These are phyloP conservation scores for Rhagium mordax DNA, from an alignment of 2,888 invertebrate genomes.

Conservation along the genomic window DNA sequence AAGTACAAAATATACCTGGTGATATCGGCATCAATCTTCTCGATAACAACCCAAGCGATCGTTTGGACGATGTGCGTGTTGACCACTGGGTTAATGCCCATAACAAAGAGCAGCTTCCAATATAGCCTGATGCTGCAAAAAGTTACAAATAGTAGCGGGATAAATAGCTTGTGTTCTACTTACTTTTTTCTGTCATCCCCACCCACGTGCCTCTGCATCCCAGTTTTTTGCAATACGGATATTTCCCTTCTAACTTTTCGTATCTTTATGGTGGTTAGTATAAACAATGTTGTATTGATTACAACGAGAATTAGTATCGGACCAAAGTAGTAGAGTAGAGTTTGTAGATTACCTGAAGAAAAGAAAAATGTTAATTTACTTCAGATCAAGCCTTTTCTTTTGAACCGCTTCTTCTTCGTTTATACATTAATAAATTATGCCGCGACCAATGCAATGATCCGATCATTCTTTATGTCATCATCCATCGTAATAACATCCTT, in stretches of 20 bases:
- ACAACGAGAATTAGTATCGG: not conserved
- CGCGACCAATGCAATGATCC: no score
- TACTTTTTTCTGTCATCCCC: not conserved
- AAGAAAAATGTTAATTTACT: no score
- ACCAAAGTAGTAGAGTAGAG: constrained; percentile 5
- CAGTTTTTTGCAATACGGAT: not conserved
- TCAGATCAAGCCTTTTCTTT: no score
- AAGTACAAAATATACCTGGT: not conserved
- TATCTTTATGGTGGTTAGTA: constrained; percentile 2
- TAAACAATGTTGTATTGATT: not conserved
- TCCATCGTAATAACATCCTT: no score
- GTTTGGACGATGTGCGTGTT: not conserved
- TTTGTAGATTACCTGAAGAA: not conserved
- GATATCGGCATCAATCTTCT: not conserved
- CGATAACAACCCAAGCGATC: not conserved
- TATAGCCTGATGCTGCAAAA: not conserved
- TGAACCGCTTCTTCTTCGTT: no score
- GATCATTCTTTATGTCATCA: no score
- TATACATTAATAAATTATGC: no score
- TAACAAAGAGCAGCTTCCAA: constrained; percentile 7
- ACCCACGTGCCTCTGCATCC: not conserved
- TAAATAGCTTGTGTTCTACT: no score
- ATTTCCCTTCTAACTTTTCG: not conserved
- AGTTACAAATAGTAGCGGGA: no score
- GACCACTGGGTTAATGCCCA: constrained; percentile 12